These are phyloP conservation scores for Athalia cordata DNA, from an alignment of 2,888 invertebrate genomes.

Conservation along the genomic window DNA sequence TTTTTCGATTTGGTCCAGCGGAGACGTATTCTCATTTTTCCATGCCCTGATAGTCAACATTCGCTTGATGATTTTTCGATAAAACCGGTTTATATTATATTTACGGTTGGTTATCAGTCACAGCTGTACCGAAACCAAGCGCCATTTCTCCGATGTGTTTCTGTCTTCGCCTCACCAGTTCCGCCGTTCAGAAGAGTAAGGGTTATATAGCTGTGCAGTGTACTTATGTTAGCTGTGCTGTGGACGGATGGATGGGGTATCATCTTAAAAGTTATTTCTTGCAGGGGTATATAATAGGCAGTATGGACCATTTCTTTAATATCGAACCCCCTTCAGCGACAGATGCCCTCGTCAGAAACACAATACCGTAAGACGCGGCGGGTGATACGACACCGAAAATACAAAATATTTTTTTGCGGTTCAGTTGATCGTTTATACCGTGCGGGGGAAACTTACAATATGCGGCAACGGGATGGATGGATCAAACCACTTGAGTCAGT, in stretches of 20 bases:
- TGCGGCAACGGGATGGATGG: background rate
- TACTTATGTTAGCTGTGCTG: slow-evolving; percentile 10
- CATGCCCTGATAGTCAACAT: no score
- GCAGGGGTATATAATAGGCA: slow-evolving; percentile 34
- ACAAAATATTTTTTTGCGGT: slow-evolving; percentile 64
- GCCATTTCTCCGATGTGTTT: slow-evolving; percentile 19
- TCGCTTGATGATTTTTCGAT: slow-evolving; percentile 37
- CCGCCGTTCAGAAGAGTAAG: no score
- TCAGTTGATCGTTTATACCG: slow-evolving; percentile 57
- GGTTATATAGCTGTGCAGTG: background rate
- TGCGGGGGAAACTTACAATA: background rate
- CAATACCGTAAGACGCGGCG: slow-evolving; percentile 61
- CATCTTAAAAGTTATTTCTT: slow-evolving; percentile 39
- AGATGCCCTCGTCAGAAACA: slow-evolving; percentile 57
- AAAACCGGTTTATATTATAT: background rate
- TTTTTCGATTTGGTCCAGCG: no score
- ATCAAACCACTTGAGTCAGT: slow-evolving; percentile 8
- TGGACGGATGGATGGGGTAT: slow-evolving; percentile 33
- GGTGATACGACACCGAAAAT: slow-evolving; percentile 65
- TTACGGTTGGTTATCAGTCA: slow-evolving; percentile 33
- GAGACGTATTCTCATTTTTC: no score
- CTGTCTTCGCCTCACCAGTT: slow-evolving; percentile 18
- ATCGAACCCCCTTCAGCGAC: slow-evolving; percentile 58
- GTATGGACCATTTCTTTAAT: slow-evolving; percentile 53
- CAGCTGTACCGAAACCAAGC: slow-evolving; percentile 17